A percentile compares a stretch with the other conserved stretches of the same genome.
phyloP scores from a whole-genome alignment of 2,888 invertebrate species.

The Falcaria lacertinaria region DNA sequence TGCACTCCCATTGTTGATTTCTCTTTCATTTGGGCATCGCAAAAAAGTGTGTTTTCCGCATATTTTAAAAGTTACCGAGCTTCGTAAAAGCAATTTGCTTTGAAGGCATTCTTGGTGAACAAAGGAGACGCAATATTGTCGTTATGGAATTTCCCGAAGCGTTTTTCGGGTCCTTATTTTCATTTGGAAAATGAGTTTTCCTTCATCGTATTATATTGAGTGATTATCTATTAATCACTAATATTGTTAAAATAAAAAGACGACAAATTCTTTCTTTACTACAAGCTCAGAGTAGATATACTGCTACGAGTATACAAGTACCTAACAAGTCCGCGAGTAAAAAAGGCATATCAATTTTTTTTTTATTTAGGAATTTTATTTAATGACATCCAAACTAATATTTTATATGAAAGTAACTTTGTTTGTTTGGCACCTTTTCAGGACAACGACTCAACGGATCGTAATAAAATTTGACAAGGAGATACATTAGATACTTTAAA shows the following conservation, averaged over 20 bases:
- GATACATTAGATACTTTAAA: no score
- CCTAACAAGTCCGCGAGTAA: no score
- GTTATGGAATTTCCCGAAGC: slow-evolving; percentile 2
- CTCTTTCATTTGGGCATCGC: slow-evolving; percentile 31
- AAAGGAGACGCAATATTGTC: slow-evolving; percentile 28
- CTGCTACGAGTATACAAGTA: no score
- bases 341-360: no score
- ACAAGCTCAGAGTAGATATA: no score
- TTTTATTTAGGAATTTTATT: no score
- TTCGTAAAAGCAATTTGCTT: slow-evolving; percentile 46
- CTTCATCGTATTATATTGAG: not conserved
- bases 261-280: not conserved
- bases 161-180: slow-evolving; percentile 5
- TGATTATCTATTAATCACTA: not conserved
- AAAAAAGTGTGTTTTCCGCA: slow-evolving; percentile 33
- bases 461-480: no score
- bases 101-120: slow-evolving; percentile 29
- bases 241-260: not conserved
- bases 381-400: no score
- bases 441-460: no score
- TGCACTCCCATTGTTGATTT: slow-evolving; percentile 25
- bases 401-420: no score
- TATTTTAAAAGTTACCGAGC: slow-evolving; percentile 43
- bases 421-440: no score
- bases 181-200: slow-evolving; percentile 2